Conservation (phyloP, 2,113 vertebrate genomes). For the Zosterops borbonicus region DNA sequence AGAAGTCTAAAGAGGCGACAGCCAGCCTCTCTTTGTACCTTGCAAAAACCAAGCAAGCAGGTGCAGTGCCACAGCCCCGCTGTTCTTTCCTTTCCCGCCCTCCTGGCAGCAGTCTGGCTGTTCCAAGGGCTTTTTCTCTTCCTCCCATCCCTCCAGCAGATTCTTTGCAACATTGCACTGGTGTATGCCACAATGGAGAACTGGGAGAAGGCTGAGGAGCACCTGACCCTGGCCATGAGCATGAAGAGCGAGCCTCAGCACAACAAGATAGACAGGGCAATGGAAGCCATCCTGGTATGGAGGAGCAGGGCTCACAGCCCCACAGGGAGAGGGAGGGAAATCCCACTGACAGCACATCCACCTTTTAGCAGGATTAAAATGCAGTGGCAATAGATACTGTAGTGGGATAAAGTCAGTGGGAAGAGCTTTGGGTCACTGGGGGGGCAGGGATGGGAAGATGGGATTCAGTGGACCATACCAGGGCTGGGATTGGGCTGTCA, state of each 20-base stretch:
- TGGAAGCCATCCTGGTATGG: slow-evolving; percentile 87
- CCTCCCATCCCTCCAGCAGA: slow-evolving; percentile 65
- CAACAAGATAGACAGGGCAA: slow-evolving; percentile 83
- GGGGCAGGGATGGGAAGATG: neutral
- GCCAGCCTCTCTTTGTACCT: neutral
- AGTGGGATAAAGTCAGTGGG: neutral
- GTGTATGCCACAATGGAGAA: slow-evolving; percentile 77
- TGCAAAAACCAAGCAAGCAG: neutral
- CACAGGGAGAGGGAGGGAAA: neutral
- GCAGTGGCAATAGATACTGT: accelerated
- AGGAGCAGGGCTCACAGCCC: neutral
- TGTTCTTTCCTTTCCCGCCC: neutral
- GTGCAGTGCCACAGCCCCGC: neutral
- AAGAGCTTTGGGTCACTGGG: neutral
- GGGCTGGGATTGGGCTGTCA: neutral
- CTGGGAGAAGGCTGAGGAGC: slow-evolving; percentile 89
- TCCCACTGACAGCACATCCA: neutral
- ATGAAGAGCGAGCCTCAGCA: slow-evolving; percentile 86
- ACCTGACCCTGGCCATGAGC: slow-evolving; percentile 76
- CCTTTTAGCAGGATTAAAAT: neutral
- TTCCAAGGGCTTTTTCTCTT: neutral
- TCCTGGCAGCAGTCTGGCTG: neutral
- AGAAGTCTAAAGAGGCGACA: neutral
- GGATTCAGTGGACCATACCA: accelerated
- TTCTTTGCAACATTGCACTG: slow-evolving; percentile 88